A percentile compares a stretch with the other conserved stretches of the same genome.
Conservation (phyloP, 2,888 invertebrate genomes). For the Hyposoter dolosus region DNA sequence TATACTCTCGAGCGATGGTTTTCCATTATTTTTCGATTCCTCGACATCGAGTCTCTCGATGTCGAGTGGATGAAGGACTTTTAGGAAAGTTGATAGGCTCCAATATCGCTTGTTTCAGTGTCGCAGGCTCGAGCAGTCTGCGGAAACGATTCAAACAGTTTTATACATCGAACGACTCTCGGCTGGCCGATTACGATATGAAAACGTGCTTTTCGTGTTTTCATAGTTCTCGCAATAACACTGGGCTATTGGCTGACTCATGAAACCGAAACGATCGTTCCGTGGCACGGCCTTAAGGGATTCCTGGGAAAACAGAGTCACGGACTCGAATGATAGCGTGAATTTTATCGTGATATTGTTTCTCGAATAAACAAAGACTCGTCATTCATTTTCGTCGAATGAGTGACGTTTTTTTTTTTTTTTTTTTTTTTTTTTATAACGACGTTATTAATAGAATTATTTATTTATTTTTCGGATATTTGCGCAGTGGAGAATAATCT, state of each 20-base stretch:
- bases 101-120: constrained; percentile 40
- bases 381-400: not conserved
- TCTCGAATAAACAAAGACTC: not conserved
- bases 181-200: not conserved
- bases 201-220: not conserved
- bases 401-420: too few species aligned
- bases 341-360: not conserved
- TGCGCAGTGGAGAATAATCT: not conserved
- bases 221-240: not conserved
- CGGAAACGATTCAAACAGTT: constrained; percentile 13
- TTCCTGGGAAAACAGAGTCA: not conserved
- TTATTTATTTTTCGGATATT: not conserved
- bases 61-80: constrained; percentile 33
- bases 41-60: constrained; percentile 21
- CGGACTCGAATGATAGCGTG: not conserved
- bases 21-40: constrained; percentile 1
- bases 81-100: constrained; percentile 59
- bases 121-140: not conserved
- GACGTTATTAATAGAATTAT: not conserved
- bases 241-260: not conserved
- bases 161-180: constrained; percentile 3
- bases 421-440: too few species aligned
- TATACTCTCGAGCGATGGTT: too few species aligned
- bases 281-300: not conserved
- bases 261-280: not conserved